Evolutionary conservation across 2,797 vertebrate genomes (phyloP).

Genomic region (Otus scops): DNA sequence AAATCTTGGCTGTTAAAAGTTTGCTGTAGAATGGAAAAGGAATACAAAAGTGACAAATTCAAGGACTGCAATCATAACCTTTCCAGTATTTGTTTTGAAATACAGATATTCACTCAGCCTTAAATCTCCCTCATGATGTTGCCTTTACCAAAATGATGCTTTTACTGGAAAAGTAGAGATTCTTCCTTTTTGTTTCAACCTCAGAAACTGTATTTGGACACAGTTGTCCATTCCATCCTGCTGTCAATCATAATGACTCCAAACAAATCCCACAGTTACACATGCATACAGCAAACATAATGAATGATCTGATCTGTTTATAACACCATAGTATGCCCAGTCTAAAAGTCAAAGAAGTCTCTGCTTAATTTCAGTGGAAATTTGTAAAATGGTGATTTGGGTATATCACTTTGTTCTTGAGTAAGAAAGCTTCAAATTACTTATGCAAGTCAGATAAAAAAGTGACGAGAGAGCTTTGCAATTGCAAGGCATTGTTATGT

Average conservation of each 20-base stretch:
- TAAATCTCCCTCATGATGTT: background rate
- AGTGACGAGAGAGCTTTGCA: background rate
- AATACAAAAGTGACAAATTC: background rate
- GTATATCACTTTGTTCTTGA: background rate
- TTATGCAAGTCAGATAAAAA: background rate
- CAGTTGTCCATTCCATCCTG: background rate
- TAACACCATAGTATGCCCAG: rapidly evolving
- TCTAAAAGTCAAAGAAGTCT: background rate
- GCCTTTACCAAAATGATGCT: background rate
- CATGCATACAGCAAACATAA: background rate
- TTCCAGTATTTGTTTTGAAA: background rate
- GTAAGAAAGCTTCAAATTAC: background rate
- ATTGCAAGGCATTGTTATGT: background rate
- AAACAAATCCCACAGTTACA: background rate
- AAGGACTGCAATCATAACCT: background rate
- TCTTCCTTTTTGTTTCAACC: background rate
- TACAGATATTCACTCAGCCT: background rate
- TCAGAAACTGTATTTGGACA: background rate
- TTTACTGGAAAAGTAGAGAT: background rate
- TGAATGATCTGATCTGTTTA: background rate
- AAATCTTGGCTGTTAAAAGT: background rate
- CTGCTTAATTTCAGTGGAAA: background rate
- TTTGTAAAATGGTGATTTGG: background rate
- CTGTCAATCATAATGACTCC: background rate
- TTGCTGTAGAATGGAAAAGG: background rate